phyloP scores from a whole-genome alignment of 2,797 vertebrate species.

The Mus spretus region DNA sequence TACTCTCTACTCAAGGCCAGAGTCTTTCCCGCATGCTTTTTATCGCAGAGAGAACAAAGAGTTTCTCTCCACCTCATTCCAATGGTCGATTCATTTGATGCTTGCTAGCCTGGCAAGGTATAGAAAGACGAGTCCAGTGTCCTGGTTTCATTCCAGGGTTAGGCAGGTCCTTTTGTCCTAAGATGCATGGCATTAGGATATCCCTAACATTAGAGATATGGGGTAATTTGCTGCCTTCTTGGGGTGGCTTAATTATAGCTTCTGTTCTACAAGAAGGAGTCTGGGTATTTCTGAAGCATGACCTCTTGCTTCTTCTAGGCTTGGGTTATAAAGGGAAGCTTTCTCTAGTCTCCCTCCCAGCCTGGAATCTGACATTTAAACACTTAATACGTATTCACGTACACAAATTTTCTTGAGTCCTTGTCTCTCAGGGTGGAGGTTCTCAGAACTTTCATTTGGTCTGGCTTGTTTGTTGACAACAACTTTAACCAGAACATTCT shows the following conservation, averaged over 20 bases:
- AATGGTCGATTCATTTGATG: neutral
- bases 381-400: neutral
- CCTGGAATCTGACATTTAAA: neutral
- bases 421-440: neutral
- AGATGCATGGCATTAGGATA: neutral
- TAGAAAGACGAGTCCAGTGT: neutral
- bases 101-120: neutral
- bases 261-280: slow-evolving; percentile 7
- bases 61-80: neutral
- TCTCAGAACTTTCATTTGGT: neutral
- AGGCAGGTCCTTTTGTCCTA: neutral
- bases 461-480: neutral
- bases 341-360: neutral
- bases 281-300: neutral
- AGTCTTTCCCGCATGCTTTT: neutral
- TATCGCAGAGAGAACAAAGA: neutral
- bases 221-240: neutral
- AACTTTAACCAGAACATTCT: neutral
- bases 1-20: neutral
- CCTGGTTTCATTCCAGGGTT: neutral
- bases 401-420: neutral
- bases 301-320: neutral
- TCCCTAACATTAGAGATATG: too few species aligned
- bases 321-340: neutral
- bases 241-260: neutral